phyloP scores from a whole-genome alignment of 2,113 vertebrate species.

The Anthoscopus minutus region DNA sequence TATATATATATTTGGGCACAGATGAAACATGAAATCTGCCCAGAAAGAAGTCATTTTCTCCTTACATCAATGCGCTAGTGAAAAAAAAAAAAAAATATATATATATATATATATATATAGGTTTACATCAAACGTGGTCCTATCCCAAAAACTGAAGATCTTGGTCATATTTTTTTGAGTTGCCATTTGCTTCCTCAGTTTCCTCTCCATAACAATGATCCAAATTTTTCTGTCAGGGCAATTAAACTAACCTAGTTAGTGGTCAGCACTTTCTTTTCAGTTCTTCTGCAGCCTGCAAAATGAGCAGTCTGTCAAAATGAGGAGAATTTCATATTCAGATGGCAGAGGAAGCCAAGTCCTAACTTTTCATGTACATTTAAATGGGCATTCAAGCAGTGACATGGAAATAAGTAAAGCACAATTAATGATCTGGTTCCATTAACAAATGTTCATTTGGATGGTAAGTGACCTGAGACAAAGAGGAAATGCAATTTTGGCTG shows the following conservation, averaged over 20 bases:
- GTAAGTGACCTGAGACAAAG: constrained; percentile 66
- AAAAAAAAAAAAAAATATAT: not conserved
- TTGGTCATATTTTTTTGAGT: not conserved
- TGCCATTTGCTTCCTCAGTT: not conserved
- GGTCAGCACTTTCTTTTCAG: constrained; percentile 28
- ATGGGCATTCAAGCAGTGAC: constrained; percentile 48
- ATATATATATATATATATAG: too few species aligned
- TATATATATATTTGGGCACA: not conserved
- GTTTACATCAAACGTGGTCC: not conserved
- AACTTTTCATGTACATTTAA: constrained; percentile 16
- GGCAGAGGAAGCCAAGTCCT: not conserved
- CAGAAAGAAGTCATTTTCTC: not conserved
- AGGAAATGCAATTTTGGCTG: constrained; percentile 67
- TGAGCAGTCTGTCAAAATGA: constrained; percentile 48
- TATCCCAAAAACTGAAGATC: not conserved
- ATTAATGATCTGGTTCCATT: constrained; percentile 70
- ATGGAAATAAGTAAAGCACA: constrained; percentile 45
- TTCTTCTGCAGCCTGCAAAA: constrained; percentile 29
- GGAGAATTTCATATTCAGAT: constrained; percentile 1
- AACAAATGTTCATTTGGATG: constrained; percentile 68
- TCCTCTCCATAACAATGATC: not conserved
- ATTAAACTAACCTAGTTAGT: constrained; percentile 9
- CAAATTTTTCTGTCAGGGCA: not conserved
- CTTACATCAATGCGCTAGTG: not conserved
- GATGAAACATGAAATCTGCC: not conserved